Evolutionary conservation across 2,797 vertebrate genomes (phyloP).

Genomic region (Poecilia picta): DNA sequence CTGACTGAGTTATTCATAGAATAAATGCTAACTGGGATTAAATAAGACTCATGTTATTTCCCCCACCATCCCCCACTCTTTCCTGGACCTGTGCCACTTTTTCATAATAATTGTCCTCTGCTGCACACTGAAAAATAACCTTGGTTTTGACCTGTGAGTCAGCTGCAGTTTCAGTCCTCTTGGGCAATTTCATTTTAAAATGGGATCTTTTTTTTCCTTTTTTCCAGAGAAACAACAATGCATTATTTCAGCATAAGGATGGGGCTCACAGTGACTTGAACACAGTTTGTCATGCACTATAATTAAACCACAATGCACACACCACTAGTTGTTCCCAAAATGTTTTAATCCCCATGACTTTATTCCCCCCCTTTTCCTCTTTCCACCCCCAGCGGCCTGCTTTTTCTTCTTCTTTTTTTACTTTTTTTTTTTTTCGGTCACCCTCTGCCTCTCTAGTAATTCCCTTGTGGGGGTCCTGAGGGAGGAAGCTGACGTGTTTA

Average conservation of each 20-base stretch:
- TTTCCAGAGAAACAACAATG: conserved; percentile 42
- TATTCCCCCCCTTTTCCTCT: conserved; percentile 15
- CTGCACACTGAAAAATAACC: conserved; percentile 35
- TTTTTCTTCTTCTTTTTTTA: conserved; percentile 1
- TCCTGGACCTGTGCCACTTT: conserved; percentile 60
- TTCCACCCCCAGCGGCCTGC: background rate
- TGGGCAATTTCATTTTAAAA: conserved; percentile 27
- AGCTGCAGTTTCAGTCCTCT: conserved; percentile 33
- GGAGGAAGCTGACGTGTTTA: conserved; percentile 69
- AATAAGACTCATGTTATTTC: conserved; percentile 50
- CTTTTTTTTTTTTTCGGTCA: conserved; percentile 23
- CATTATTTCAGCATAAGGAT: conserved; percentile 35
- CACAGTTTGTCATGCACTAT: conserved; percentile 15
- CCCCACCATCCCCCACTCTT: conserved; percentile 14
- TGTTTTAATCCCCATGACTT: conserved; percentile 1
- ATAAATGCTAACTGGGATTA: conserved; percentile 22
- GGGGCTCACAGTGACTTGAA: conserved; percentile 17
- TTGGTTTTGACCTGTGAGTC: conserved; percentile 57
- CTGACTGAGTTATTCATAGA: conserved; percentile 32
- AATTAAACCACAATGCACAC: conserved; percentile 4
- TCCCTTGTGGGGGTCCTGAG: conserved; percentile 46
- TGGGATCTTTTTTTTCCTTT: background rate
- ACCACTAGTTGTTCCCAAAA: background rate
- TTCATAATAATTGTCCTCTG: conserved; percentile 37
- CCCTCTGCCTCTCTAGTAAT: conserved; percentile 55